Evolutionary conservation across 2,888 invertebrate genomes (phyloP), one percentile per base, ranked within the genome.

Genomic region (Dromius quadrimaculatus): DNA sequence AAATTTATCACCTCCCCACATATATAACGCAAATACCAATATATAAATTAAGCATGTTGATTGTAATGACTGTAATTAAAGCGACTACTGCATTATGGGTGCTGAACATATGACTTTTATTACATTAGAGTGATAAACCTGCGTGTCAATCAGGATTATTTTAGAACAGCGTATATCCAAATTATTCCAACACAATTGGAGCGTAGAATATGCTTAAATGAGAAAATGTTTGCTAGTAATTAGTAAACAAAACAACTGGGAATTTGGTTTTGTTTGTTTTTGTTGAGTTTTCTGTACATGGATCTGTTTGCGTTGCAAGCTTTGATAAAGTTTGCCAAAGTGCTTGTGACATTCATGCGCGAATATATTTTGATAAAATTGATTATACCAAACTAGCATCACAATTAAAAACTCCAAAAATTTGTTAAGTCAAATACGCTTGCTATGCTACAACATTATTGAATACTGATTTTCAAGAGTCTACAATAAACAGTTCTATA

Each of bases 201-300:
- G 15, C 38, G 15, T 13, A 11, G 8, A 15, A 38, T 38, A 11
- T 38, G 11, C 38, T 11, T 47, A 54, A 54, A 15, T 54, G 47
- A 54, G 50, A 54, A 54, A 54, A 54, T 54, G 50, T 54, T 54
- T 54, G 50, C 50, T 54, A 13, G 19, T 54, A 54, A 54, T 54
- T 54, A 54, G 28, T 28, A 54, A 54, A 28, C 50, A 54, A 6
- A 54, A 54, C 50, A 54, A 15, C 13, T 28, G 13, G 23, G 23
- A 54, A 54, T 54, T 23, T 54, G 8, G n/a, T 28, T 47, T 4
- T 54, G 50, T 54, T 54, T 54, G 50, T 54, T 54, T 23, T 28
- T 28, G 50, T 54, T 54, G 28, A 54, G 50, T 54, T 54, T 54
- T 54, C 50, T 28, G 28, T 15, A 54, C 28, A 19, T 28, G 28